Evolutionary conservation across 2,888 invertebrate species (phyloP).

Genomic region (Pristionchus fissidentatus): DNA sequence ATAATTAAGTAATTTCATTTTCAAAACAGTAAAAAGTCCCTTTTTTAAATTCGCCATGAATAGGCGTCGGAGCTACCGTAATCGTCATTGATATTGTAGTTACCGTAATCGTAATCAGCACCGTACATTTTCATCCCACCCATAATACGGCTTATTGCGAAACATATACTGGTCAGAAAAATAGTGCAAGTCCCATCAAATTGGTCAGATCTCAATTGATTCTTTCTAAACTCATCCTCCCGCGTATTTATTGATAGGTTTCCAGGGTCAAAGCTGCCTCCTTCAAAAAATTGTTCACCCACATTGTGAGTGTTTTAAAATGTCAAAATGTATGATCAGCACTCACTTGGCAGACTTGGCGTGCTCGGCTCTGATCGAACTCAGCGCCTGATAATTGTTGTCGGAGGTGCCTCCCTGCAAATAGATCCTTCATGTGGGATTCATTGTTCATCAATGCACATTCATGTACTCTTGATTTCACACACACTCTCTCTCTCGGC

Average conservation of each 20-base stretch:
- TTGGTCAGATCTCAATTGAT: no score
- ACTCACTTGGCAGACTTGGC: slow-evolving; percentile 8
- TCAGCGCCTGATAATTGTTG: not conserved
- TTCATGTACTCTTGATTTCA: no score
- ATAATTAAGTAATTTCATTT: not conserved
- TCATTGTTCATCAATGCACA: not conserved
- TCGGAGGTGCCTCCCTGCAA: not conserved
- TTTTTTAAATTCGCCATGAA: no score
- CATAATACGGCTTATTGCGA: no score
- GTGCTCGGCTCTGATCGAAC: not conserved
- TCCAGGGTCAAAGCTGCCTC: no score
- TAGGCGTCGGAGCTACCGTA: not conserved
- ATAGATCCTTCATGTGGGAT: not conserved
- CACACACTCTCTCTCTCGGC: no score
- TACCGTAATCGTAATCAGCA: not conserved
- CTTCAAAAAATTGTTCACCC: no score
- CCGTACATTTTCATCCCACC: not conserved
- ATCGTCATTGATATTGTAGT: not conserved
- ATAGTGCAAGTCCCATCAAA: no score
- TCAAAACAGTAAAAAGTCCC: not conserved
- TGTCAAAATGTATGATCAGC: not conserved
- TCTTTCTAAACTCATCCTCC: no score
- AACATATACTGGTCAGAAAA: no score
- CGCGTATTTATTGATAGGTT: no score
- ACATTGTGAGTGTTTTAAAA: not conserved